Conservation (phyloP, 35 echinoderm and acorn worm species). For the Stichopus chloronotus region DNA sequence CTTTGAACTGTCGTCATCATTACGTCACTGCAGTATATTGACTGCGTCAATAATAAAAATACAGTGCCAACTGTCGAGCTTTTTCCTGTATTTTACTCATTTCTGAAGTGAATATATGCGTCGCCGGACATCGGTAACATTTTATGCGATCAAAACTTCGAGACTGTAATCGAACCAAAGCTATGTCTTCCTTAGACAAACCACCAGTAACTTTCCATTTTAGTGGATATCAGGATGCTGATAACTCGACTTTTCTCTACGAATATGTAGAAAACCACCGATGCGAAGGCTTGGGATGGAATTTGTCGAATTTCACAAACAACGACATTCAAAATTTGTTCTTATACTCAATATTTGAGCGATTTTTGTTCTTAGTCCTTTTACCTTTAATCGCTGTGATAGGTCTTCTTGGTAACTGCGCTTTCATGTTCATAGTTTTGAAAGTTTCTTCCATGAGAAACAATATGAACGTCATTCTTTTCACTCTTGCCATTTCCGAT, state of each 20-base stretch:
- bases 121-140: no score
- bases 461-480: constrained; percentile 63
- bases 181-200: background rate
- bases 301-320: background rate
- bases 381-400: constrained; percentile 61
- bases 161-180: background rate
- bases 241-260: background rate
- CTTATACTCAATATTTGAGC: background rate
- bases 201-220: background rate
- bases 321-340: background rate
- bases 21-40: no score
- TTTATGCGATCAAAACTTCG: background rate
- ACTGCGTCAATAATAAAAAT: no score
- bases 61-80: no score
- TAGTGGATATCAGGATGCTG: background rate
- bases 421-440: constrained; percentile 65
- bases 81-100: no score
- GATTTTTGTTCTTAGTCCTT: background rate
- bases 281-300: background rate
- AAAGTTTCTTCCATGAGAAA: constrained; percentile 70
- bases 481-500: constrained; percentile 71
- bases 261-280: background rate
- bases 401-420: constrained; percentile 55
- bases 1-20: no score
- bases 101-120: no score